Evolutionary conservation across 2,113 vertebrate genomes (phyloP).

Genomic region (Rhinichthys klamathensis): DNA sequence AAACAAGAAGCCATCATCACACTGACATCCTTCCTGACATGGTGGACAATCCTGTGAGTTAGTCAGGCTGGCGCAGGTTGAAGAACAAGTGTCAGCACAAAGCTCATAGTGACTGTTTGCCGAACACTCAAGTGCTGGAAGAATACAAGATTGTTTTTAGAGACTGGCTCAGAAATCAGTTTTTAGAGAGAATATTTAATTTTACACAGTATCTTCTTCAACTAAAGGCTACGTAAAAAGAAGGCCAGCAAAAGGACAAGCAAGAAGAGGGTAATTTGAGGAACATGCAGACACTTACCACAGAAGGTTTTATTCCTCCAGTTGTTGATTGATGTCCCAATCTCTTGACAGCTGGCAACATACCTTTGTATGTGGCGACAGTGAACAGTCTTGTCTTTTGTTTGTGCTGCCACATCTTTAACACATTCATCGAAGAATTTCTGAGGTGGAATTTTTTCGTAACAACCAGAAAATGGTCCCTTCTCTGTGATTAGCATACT

Average conservation of each 20-base stretch:
- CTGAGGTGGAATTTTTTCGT: slow-evolving; percentile 38
- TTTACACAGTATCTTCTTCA: background rate
- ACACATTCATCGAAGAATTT: slow-evolving; percentile 59
- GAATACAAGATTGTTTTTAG: background rate
- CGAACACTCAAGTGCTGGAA: slow-evolving; percentile 64
- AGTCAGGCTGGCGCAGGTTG: slow-evolving; percentile 60
- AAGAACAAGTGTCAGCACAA: slow-evolving; percentile 65
- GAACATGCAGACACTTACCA: slow-evolving; percentile 66
- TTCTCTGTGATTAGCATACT: slow-evolving; percentile 53
- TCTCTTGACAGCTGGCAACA: slow-evolving; percentile 68
- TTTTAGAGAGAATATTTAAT: background rate
- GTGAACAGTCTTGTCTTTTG: slow-evolving; percentile 48
- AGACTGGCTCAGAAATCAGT: background rate
- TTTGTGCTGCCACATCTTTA: slow-evolving; percentile 48
- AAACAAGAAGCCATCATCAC: slow-evolving; percentile 65
- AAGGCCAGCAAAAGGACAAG: background rate
- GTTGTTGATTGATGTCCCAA: slow-evolving; percentile 24
- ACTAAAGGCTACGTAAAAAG: background rate
- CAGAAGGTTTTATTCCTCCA: slow-evolving; percentile 78
- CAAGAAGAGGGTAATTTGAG: background rate
- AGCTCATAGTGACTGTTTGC: slow-evolving; percentile 65
- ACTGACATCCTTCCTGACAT: slow-evolving; percentile 74
- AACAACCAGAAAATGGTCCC: slow-evolving; percentile 64
- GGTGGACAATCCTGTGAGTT: slow-evolving; percentile 47
- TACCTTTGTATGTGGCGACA: slow-evolving; percentile 75